phyloP scores from a whole-genome alignment of 1,140 invertebrate species.

The Bemisia tabaci region DNA sequence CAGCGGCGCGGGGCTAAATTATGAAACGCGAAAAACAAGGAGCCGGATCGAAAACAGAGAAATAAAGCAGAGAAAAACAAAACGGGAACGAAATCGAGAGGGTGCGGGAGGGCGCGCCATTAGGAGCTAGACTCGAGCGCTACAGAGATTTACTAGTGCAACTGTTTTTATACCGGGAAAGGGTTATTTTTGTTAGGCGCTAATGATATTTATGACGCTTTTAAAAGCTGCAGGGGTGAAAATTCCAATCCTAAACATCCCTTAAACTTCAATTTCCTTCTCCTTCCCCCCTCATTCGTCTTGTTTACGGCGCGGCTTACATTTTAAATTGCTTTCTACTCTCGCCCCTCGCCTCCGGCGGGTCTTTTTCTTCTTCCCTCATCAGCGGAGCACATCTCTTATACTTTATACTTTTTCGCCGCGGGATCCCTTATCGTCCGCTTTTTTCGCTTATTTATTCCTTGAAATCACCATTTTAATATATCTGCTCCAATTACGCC shows the following conservation, averaged over 20 bases:
- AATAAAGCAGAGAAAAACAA: neutral
- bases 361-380: neutral
- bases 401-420: neutral
- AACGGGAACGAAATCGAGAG: neutral
- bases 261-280: neutral
- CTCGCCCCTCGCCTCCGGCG: neutral
- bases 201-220: neutral
- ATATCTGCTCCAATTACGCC: neutral
- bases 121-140: neutral
- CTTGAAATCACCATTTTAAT: neutral
- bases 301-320: neutral
- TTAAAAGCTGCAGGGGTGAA: neutral
- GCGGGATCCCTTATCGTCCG: neutral
- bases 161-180: neutral
- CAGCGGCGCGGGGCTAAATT: neutral
- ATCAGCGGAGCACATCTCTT: neutral
- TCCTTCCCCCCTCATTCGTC: neutral
- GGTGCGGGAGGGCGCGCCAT: neutral
- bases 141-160: neutral
- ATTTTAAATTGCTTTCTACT: neutral
- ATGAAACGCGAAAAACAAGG: neutral
- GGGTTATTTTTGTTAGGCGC: neutral
- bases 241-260: neutral
- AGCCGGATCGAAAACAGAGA: neutral
- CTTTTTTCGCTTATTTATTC: neutral